phyloP scores from a whole-genome alignment of 2,888 invertebrate genomes.

The Crioceris asparagi region DNA sequence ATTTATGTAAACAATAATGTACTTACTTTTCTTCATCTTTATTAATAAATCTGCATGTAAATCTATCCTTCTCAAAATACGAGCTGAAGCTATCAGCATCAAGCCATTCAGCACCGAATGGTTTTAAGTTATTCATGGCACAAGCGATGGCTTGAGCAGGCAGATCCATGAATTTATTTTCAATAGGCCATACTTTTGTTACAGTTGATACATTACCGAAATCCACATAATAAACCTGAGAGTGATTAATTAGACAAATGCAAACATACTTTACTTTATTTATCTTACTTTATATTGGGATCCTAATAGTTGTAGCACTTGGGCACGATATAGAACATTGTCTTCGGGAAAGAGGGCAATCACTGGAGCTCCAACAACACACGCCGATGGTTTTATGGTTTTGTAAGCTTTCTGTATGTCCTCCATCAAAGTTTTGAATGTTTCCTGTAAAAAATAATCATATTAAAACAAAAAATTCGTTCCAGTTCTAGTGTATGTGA shows the following conservation, averaged over 20 bases:
- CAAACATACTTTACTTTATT: not conserved
- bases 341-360: conserved; percentile 63
- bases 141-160: conserved; percentile 65
- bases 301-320: conserved; percentile 42
- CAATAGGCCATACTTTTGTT: conserved; percentile 59
- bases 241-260: too few species aligned
- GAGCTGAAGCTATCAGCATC: conserved; percentile 43
- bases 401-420: conserved; percentile 59
- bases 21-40: conserved; percentile 40
- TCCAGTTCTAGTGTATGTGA: too few species aligned
- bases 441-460: conserved; percentile 29
- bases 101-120: conserved; percentile 49
- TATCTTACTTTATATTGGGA: conserved; percentile 11
- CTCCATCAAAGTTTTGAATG: conserved; percentile 59
- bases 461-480: conserved; percentile 4
- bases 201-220: conserved; percentile 63
- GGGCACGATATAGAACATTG: conserved; percentile 59
- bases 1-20: not conserved
- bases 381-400: conserved; percentile 28
- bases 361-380: conserved; percentile 52
- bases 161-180: conserved; percentile 51
- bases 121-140: conserved; percentile 49
- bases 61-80: conserved; percentile 51
- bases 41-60: conserved; percentile 48
- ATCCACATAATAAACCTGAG: conserved; percentile 57